Evolutionary conservation across 2,888 invertebrate species (phyloP).

Genomic region (Acholoe squamosa): DNA sequence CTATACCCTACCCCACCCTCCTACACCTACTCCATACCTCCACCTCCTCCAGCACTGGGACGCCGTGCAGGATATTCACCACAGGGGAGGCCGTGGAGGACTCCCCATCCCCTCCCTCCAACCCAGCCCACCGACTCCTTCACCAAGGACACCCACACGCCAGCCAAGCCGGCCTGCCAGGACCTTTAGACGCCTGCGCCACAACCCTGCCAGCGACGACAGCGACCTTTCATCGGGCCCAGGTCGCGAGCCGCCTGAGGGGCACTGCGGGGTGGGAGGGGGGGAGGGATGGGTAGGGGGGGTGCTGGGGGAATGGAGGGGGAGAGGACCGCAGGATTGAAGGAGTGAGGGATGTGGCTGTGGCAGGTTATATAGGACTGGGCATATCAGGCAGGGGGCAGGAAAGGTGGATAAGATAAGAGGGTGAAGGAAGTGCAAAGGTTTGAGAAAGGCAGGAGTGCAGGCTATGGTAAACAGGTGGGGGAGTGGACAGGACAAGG

Average conservation of each 20-base stretch:
- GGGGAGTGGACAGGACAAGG: not conserved
- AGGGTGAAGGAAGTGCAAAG: no score
- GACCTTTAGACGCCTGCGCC: not conserved
- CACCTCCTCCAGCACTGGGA: not conserved
- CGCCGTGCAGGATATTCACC: not conserved
- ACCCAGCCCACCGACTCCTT: not conserved
- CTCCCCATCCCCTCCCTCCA: not conserved
- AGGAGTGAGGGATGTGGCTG: no score
- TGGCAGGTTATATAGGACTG: no score
- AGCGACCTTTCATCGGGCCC: slow-evolving; percentile 26
- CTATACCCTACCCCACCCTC: not conserved
- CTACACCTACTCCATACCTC: not conserved
- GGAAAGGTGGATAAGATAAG: no score
- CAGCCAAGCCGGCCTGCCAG: not conserved
- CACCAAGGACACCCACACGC: not conserved
- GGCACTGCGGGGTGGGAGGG: not conserved
- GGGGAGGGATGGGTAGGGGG: no score
- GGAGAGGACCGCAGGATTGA: no score
- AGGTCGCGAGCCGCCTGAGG: not conserved
- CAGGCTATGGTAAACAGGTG: no score
- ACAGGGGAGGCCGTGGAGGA: no score
- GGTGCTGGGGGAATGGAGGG: no score
- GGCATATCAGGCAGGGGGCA: no score
- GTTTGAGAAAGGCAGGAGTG: no score
- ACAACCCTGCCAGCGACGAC: not conserved